Percentiles rank a stretch among this genome's conserved stretches.
phyloP scores from a whole-genome alignment of 2,113 vertebrate species.

The Maccullochella peelii region DNA sequence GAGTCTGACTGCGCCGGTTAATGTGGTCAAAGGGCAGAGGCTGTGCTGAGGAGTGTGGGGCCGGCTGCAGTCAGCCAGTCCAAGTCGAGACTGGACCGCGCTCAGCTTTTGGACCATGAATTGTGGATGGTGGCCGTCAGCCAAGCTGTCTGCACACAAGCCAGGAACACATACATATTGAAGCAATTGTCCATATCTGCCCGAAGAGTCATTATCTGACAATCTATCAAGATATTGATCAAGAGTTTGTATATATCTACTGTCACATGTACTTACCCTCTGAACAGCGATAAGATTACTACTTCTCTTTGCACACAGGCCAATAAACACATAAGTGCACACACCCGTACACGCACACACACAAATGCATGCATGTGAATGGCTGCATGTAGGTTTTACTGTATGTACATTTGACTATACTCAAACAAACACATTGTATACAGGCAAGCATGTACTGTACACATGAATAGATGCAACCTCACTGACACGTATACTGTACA shows the following conservation, averaged over 20 bases:
- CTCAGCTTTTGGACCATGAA: conserved; percentile 43
- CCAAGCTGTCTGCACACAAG: conserved; percentile 48
- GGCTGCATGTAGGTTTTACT: conserved; percentile 1
- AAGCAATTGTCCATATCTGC: conserved; percentile 71
- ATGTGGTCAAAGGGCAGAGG: conserved; percentile 86
- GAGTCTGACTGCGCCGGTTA: conserved; percentile 77
- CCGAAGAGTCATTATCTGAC: conserved; percentile 72
- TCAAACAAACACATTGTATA: conserved; percentile 9
- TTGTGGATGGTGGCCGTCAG: conserved; percentile 57
- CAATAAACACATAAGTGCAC: conserved; percentile 62
- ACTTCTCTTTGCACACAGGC: conserved; percentile 68
- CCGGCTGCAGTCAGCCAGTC: conserved; percentile 35
- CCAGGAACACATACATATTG: conserved; percentile 62
- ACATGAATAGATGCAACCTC: not conserved
- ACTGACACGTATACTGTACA: conserved; percentile 48
- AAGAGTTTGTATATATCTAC: conserved; percentile 78
- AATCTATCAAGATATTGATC: conserved; percentile 79
- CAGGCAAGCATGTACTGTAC: not conserved
- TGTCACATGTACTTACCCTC: conserved; percentile 79
- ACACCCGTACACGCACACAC: not conserved
- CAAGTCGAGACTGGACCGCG: conserved; percentile 34
- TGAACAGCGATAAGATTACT: conserved; percentile 70
- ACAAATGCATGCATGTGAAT: conserved; percentile 19
- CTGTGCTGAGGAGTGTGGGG: conserved; percentile 44
- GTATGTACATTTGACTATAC: conserved; percentile 20